These are phyloP conservation scores for Phasia obesa DNA, from an alignment of 2,888 invertebrate genomes.

Conservation along the genomic window DNA sequence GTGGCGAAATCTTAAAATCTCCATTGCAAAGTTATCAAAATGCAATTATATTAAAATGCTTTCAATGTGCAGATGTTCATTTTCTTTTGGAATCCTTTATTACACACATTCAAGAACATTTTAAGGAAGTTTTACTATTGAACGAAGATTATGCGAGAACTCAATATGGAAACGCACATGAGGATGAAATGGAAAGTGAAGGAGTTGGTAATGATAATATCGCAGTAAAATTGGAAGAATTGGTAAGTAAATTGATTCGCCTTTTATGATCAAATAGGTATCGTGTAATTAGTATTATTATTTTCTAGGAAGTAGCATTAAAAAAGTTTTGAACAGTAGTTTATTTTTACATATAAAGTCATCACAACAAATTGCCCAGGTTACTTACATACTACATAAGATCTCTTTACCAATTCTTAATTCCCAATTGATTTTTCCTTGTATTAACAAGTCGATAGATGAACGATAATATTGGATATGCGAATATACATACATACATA, in stretches of 20 bases:
- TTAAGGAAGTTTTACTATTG: constrained; percentile 41
- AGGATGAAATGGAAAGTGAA: constrained; percentile 51
- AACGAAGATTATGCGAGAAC: constrained; percentile 8
- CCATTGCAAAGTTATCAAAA: constrained; percentile 36
- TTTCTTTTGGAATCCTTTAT: constrained; percentile 50
- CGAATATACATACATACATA: neutral
- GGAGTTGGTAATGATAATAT: constrained; percentile 41
- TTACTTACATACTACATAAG: too few relatives aligned
- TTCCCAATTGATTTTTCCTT: too few relatives aligned
- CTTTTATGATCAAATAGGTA: too few relatives aligned
- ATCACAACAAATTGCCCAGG: too few relatives aligned
- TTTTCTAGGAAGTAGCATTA: too few relatives aligned
- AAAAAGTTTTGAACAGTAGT: too few relatives aligned
- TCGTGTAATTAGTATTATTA: too few relatives aligned
- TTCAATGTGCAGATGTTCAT: constrained; percentile 56
- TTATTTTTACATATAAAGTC: too few relatives aligned
- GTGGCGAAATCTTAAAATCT: constrained; percentile 60
- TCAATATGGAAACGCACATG: constrained; percentile 26
- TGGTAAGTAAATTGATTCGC: constrained; percentile 40
- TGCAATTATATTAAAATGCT: constrained; percentile 55
- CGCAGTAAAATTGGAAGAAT: constrained; percentile 47
- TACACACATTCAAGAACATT: constrained; percentile 44
- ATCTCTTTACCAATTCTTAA: too few relatives aligned
- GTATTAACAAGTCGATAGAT: too few relatives aligned
- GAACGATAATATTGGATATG: too few relatives aligned